phyloP scores from a whole-genome alignment of 2,797 vertebrate genomes.

The Sebastolobus alascanus region DNA sequence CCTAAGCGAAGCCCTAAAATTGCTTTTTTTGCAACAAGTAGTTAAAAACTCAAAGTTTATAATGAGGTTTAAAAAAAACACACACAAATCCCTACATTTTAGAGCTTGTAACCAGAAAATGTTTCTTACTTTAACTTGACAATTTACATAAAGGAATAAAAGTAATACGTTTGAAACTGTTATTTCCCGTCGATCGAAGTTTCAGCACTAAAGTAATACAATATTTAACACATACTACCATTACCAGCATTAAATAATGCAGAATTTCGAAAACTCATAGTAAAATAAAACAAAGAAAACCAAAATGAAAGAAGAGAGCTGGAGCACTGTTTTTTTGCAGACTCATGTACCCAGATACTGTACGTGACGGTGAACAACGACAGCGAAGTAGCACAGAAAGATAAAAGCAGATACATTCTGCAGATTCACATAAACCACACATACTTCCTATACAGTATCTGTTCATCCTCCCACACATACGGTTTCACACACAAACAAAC shows the following conservation, averaged over 20 bases:
- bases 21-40: not conserved
- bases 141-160: not conserved
- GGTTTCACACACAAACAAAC: conserved; percentile 34
- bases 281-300: conserved; percentile 20
- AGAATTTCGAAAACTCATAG: not conserved
- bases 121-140: not conserved
- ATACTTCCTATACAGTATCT: conserved; percentile 71
- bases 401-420: conserved; percentile 58
- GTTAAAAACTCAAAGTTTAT: not conserved
- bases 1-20: not conserved
- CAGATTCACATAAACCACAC: conserved; percentile 74
- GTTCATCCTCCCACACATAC: conserved; percentile 56
- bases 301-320: conserved; percentile 14
- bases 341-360: conserved; percentile 47
- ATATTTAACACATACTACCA: not conserved
- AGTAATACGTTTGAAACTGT: not conserved
- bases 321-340: conserved; percentile 55
- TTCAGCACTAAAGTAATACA: not conserved
- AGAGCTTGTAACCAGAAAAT: not conserved
- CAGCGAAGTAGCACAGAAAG: conserved; percentile 24
- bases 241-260: not conserved
- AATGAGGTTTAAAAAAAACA: not conserved
- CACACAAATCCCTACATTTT: not conserved
- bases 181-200: not conserved
- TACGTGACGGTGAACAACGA: conserved; percentile 27